These are phyloP conservation scores for Clarias magur DNA, from an alignment of 2,113 vertebrate species.

Conservation along the genomic window DNA sequence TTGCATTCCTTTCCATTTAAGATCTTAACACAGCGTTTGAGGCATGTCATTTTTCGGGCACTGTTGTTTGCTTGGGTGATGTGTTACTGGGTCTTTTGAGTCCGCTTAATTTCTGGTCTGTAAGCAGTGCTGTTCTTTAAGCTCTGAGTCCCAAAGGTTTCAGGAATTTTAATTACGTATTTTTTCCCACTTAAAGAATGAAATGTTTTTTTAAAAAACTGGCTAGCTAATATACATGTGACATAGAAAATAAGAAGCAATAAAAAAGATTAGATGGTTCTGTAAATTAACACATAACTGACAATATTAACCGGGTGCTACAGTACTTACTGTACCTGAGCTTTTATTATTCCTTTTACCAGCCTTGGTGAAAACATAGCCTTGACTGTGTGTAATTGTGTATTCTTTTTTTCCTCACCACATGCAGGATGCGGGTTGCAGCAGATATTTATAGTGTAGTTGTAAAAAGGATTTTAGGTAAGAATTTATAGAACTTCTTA, in stretches of 20 bases:
- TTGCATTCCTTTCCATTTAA: constrained; percentile 21
- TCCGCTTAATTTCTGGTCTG: constrained; percentile 1
- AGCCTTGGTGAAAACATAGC: neutral
- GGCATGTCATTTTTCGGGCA: constrained; percentile 8
- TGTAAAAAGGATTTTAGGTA: neutral
- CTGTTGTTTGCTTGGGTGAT: constrained; percentile 5
- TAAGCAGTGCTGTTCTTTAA: neutral
- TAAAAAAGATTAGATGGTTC: neutral
- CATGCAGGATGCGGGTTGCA: neutral
- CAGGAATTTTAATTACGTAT: neutral
- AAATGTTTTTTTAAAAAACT: neutral
- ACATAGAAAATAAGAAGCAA: neutral
- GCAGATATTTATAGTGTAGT: neutral
- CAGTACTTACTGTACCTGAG: neutral
- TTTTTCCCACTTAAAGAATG: neutral
- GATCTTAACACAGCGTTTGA: constrained; percentile 22
- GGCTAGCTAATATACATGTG: neutral
- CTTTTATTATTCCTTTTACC: neutral
- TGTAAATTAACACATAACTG: neutral
- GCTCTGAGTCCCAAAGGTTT: neutral
- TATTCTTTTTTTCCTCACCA: neutral
- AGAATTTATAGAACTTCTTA: neutral
- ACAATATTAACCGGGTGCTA: neutral
- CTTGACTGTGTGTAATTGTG: neutral
- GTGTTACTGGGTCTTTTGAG: neutral